Percentiles rank a stretch among this genome's conserved stretches.
phyloP scores from a whole-genome alignment of 2,888 invertebrate species.

The Drosophila infuscata region DNA sequence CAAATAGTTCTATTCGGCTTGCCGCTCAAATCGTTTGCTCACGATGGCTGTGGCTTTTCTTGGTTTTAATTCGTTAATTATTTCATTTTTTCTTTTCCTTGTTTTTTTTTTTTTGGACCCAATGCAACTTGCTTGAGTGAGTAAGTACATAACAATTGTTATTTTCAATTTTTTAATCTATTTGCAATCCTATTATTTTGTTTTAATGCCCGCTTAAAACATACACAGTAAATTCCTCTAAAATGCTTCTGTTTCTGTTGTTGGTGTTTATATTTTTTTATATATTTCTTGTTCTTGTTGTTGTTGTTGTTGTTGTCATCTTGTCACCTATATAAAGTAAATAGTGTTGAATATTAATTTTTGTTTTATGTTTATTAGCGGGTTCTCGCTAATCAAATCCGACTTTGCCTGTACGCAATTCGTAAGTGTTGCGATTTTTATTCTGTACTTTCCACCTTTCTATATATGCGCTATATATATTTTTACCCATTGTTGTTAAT shows the following conservation, averaged over 20 bases:
- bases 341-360: slow-evolving; percentile 71
- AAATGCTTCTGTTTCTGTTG: slow-evolving; percentile 75
- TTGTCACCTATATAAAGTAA: slow-evolving; percentile 79
- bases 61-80: slow-evolving; percentile 2
- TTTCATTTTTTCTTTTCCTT: slow-evolving; percentile 10
- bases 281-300: slow-evolving; percentile 13
- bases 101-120: slow-evolving; percentile 63
- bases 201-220: slow-evolving; percentile 62
- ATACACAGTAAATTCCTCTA: slow-evolving; percentile 75
- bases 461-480: slow-evolving; percentile 36
- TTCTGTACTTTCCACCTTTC: slow-evolving; percentile 15
- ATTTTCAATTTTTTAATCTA: slow-evolving; percentile 46
- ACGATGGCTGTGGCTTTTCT: slow-evolving; percentile 17
- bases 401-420: slow-evolving; percentile 53
- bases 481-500: slow-evolving; percentile 28
- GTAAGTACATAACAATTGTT: slow-evolving; percentile 35
- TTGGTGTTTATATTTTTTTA: slow-evolving; percentile 14
- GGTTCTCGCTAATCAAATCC: slow-evolving; percentile 72
- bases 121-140: slow-evolving; percentile 74
- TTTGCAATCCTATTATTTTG: slow-evolving; percentile 51
- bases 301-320: slow-evolving; percentile 57
- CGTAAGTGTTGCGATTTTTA: slow-evolving; percentile 33
- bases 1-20: slow-evolving; percentile 31
- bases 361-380: slow-evolving; percentile 58
- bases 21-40: slow-evolving; percentile 32